A percentile compares a stretch with the other conserved stretches of the same genome.
These are phyloP conservation scores for Tinamus guttatus DNA, from an alignment of 2,113 vertebrate species.

Conservation along the genomic window DNA sequence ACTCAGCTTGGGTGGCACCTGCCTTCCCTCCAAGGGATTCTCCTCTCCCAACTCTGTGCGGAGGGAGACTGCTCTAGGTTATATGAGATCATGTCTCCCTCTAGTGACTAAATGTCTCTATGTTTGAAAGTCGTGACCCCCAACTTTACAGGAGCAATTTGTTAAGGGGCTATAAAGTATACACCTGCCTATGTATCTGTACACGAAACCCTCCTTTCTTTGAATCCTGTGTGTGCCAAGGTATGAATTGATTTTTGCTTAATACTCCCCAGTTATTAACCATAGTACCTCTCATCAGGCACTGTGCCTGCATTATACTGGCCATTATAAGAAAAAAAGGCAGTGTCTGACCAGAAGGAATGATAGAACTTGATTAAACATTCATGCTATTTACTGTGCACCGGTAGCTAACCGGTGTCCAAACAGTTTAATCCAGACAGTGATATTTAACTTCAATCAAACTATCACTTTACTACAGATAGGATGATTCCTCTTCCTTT, in stretches of 20 bases:
- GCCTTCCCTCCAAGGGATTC: not conserved
- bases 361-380: slow-evolving; percentile 31
- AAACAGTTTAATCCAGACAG: slow-evolving; percentile 46
- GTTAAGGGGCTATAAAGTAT: not conserved
- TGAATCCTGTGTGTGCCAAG: not conserved
- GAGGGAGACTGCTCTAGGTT: not conserved
- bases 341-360: not conserved
- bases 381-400: slow-evolving; percentile 35
- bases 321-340: not conserved
- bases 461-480: slow-evolving; percentile 29
- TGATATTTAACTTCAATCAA: slow-evolving; percentile 29
- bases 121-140: slow-evolving; percentile 13
- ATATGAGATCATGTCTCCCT: slow-evolving; percentile 16
- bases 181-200: not conserved
- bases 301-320: not conserved
- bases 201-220: not conserved
- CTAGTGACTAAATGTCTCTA: slow-evolving; percentile 39
- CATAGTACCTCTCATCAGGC: not conserved
- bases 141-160: not conserved
- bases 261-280: not conserved
- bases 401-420: slow-evolving; percentile 24
- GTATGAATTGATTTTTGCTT: not conserved
- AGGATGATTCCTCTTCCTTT: slow-evolving; percentile 7
- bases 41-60: not conserved
- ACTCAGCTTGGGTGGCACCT: not conserved